Conservation (phyloP, 2,797 vertebrate species). For the Coranthus polyacanthus region DNA sequence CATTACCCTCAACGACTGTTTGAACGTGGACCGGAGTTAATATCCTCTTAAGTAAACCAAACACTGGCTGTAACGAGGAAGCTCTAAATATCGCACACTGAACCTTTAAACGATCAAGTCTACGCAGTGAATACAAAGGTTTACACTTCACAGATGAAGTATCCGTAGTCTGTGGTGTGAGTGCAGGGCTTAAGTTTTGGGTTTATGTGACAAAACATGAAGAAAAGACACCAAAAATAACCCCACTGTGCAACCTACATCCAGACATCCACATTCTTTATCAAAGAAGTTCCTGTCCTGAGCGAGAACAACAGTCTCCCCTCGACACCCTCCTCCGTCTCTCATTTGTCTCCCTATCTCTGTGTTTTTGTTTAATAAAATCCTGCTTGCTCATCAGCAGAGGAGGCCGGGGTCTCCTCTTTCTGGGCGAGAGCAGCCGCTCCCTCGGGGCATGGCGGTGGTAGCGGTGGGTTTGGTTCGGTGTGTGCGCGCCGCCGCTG, state of each 20-base stretch:
- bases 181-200: background rate
- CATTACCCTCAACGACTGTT: too few relatives aligned
- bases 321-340: slow-evolving; percentile 26
- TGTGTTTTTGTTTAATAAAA: slow-evolving; percentile 65
- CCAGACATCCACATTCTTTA: slow-evolving; percentile 42
- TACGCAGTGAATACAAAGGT: background rate
- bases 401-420: slow-evolving; percentile 51
- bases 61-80: too few relatives aligned
- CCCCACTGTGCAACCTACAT: slow-evolving; percentile 16
- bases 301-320: slow-evolving; percentile 36
- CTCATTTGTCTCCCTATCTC: slow-evolving; percentile 34
- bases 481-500: slow-evolving; percentile 28
- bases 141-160: background rate
- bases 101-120: too few relatives aligned
- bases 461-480: slow-evolving; percentile 37
- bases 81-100: too few relatives aligned
- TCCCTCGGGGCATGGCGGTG: slow-evolving; percentile 47
- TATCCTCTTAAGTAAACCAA: too few relatives aligned
- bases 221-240: slow-evolving; percentile 1
- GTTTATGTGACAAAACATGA: background rate
- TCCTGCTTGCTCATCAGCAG: slow-evolving; percentile 67
- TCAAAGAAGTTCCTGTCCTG: slow-evolving; percentile 51
- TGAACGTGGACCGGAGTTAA: too few relatives aligned
- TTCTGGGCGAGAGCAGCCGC: slow-evolving; percentile 45
- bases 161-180: background rate